Base-by-base conservation (phyloP, 2,113 vertebrate species). In the Delphinus delphis region DNA sequence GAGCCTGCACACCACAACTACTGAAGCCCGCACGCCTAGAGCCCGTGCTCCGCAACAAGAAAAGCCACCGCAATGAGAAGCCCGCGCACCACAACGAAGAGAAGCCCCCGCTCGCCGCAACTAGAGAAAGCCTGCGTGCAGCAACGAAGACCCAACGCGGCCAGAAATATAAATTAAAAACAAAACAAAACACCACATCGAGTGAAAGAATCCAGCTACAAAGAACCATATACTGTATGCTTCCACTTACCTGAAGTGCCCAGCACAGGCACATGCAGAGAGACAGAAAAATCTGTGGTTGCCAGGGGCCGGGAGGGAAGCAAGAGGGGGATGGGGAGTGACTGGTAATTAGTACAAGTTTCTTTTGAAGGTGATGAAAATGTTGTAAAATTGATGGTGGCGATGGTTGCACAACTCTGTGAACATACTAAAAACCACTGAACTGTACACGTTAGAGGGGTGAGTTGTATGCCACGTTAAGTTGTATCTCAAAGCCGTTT, bases 261-360 rank as follows among this genome's bases (percentile, higher is more conserved):
- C 20, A 0, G 1, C 0, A 7, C 21, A 85, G 62, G 62, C 65
- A 58, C 3, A 63, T n/a, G 20, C 60, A 47, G 0, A 68, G 21
- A 50, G 26, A 50, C 3, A 33, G n/a, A 50, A 26, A 23, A 26
- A 25, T 3, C 3, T 3, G 11, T 7, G 17, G 31, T 1, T 1
- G 20, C 23, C 2, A 3, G 44, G 62, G 71, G 53, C 14, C 6
- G 1, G 33, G 63, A 5, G 2, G 8, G 1, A 31, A n/a, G 18
- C 0, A 2, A 26, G 65, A 21, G 14, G 18, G 12, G 13, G 15
- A 5, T 0, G n/a, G n/a, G 18, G 23, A 21, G 18, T 0, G 7
- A 31, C 28, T 1, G 68, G 23, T 14, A 5, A 41, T 0, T 6
- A 36, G 26, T 10, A 10, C 0, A 2, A 47, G 50, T 13, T 62